Evolutionary conservation across 2,113 vertebrate genomes (phyloP).

Genomic region (Hepsetus odoe): DNA sequence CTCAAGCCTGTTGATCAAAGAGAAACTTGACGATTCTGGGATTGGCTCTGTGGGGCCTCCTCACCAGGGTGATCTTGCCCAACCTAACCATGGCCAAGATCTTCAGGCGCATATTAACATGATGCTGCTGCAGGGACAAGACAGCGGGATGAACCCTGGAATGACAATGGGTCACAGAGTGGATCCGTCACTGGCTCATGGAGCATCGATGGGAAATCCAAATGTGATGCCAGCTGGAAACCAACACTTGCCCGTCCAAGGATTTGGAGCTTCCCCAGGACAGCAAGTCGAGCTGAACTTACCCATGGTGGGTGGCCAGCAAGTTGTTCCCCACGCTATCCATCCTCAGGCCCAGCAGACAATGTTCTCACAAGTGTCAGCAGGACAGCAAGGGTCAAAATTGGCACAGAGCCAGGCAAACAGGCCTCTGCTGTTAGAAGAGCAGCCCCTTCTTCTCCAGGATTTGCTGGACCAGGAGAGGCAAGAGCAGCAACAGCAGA

Average conservation of each 20-base stretch:
- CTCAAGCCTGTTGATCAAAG: conserved; percentile 77
- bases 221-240: conserved; percentile 69
- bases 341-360: conserved; percentile 58
- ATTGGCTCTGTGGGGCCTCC: conserved; percentile 67
- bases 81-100: conserved; percentile 63
- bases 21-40: conserved; percentile 72
- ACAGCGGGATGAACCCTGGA: conserved; percentile 70
- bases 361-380: conserved; percentile 68
- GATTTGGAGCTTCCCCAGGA: conserved; percentile 44
- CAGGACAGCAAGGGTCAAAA: conserved; percentile 69
- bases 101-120: conserved; percentile 70
- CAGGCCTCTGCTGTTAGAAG: conserved; percentile 87
- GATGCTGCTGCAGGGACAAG: conserved; percentile 70
- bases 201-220: conserved; percentile 67
- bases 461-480: conserved; percentile 96
- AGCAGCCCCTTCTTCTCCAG: conserved; percentile 94
- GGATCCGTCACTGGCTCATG: conserved; percentile 76
- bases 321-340: conserved; percentile 67
- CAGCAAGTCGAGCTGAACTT: conserved; percentile 61
- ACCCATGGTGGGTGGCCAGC: conserved; percentile 67
- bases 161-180: conserved; percentile 70
- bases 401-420: conserved; percentile 74
- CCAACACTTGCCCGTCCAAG: conserved; percentile 60
- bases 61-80: conserved; percentile 65
- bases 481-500: conserved; percentile 95